Percentiles rank a stretch among this genome's conserved stretches.
Conservation (phyloP, 2,797 vertebrate genomes). For the Hipposideros larvatus region DNA sequence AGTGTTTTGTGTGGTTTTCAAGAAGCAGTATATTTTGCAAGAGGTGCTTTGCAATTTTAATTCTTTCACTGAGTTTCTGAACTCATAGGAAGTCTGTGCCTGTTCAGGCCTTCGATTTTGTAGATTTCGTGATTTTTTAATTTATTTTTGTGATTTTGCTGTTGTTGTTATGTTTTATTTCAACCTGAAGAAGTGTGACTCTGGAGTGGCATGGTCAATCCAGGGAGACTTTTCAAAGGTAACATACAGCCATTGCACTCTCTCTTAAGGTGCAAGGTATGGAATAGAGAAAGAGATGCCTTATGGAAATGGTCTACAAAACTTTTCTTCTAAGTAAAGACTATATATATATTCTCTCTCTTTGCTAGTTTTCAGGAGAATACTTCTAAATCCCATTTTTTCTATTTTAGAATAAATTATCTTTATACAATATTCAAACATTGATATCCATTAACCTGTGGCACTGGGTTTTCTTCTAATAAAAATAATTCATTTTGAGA, state of each 20-base stretch:
- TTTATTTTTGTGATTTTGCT: constrained; percentile 53
- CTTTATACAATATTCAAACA: constrained; percentile 71
- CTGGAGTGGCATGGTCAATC: constrained; percentile 60
- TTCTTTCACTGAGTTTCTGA: constrained; percentile 80
- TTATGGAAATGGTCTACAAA: constrained; percentile 77
- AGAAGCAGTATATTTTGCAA: constrained; percentile 75
- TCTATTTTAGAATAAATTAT: constrained; percentile 74
- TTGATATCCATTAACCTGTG: constrained; percentile 70
- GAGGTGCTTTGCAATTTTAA: constrained; percentile 82
- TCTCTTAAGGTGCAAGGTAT: constrained; percentile 61
- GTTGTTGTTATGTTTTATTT: constrained; percentile 63
- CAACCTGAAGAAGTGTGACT: constrained; percentile 67
- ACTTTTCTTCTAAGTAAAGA: constrained; percentile 75
- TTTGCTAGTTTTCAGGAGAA: constrained; percentile 70
- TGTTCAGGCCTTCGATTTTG: constrained; percentile 70
- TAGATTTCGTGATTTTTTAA: constrained; percentile 46
- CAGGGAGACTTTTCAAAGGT: constrained; percentile 67
- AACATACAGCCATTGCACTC: constrained; percentile 50
- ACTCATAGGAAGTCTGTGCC: constrained; percentile 60
- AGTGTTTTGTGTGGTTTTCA: constrained; percentile 72
- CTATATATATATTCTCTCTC: background rate
- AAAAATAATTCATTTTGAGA: constrained; percentile 84
- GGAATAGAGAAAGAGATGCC: constrained; percentile 58
- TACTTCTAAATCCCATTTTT: constrained; percentile 69
- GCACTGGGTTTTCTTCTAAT: constrained; percentile 86